These are phyloP conservation scores for Anorthoa munda DNA, from an alignment of 2,888 invertebrate species.

Conservation along the genomic window DNA sequence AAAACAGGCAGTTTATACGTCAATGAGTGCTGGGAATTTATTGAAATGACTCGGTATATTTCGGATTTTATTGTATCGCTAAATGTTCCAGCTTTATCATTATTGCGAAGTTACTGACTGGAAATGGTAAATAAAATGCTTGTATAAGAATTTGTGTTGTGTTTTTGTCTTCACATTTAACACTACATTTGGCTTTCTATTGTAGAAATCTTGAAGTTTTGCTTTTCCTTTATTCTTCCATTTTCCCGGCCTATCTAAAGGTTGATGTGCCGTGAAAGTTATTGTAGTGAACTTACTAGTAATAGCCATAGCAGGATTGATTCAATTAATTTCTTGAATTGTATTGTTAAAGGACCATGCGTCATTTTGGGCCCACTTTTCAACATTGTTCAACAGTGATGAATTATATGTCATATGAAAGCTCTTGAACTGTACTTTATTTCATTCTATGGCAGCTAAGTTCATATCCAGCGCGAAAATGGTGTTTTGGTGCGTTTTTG, in stretches of 20 bases:
- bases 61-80: conserved; percentile 74
- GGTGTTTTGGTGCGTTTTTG: too few relatives aligned
- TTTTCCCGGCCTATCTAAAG: conserved; percentile 5
- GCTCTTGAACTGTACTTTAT: too few relatives aligned
- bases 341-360: too few relatives aligned
- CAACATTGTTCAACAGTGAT: too few relatives aligned
- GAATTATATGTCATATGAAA: too few relatives aligned
- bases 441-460: too few relatives aligned
- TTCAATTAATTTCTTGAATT: not conserved
- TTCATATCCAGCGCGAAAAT: too few relatives aligned
- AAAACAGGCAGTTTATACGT: conserved; percentile 87
- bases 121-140: conserved; percentile 61
- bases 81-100: conserved; percentile 67
- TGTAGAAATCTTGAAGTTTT: conserved; percentile 44
- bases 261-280: conserved; percentile 16
- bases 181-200: conserved; percentile 45
- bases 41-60: conserved; percentile 82
- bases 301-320: fast-evolving
- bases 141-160: conserved; percentile 33
- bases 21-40: conserved; percentile 84
- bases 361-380: too few relatives aligned
- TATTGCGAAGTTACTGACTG: conserved; percentile 61
- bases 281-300: not conserved
- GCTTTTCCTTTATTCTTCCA: not conserved
- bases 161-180: conserved; percentile 43